Evolutionary conservation across 2,888 invertebrate genomes (phyloP).

Genomic region (Coenonympha arcania): DNA sequence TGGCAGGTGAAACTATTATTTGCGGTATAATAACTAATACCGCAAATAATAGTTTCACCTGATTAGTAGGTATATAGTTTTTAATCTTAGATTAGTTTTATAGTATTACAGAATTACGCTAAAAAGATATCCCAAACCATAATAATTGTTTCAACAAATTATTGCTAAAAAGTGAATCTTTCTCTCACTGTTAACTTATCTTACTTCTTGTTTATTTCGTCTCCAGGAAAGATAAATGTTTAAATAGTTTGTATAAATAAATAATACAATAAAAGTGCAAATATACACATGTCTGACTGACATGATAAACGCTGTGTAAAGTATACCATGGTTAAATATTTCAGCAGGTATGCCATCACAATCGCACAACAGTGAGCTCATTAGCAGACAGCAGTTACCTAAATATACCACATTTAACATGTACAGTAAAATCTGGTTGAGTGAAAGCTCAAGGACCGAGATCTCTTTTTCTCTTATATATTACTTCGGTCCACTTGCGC

Average conservation of each 20-base stretch:
- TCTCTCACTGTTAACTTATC: background rate
- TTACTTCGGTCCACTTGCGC: too few relatives aligned
- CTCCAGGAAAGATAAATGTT: background rate
- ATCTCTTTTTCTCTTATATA: too few relatives aligned
- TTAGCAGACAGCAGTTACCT: background rate
- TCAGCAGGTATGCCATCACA: background rate
- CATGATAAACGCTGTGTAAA: slow-evolving; percentile 3
- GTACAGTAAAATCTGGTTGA: slow-evolving; percentile 3
- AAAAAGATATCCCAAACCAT: too few relatives aligned
- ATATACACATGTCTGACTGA: slow-evolving; percentile 1
- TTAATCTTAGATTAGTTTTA: too few relatives aligned
- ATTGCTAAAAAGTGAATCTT: background rate
- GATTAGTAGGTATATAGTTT: too few relatives aligned
- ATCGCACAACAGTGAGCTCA: background rate
- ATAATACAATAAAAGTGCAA: background rate
- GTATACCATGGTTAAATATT: slow-evolving; percentile 1
- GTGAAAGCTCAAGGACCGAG: too few relatives aligned
- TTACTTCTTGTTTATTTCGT: background rate
- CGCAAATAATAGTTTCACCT: too few relatives aligned
- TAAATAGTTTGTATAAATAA: slow-evolving; percentile 2
- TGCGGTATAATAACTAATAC: too few relatives aligned
- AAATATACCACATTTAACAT: background rate
- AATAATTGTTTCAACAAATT: too few relatives aligned
- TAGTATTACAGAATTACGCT: too few relatives aligned
- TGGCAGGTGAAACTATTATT: too few relatives aligned